Conservation (phyloP, 2,797 vertebrate species). For the Botia kubotai region DNA sequence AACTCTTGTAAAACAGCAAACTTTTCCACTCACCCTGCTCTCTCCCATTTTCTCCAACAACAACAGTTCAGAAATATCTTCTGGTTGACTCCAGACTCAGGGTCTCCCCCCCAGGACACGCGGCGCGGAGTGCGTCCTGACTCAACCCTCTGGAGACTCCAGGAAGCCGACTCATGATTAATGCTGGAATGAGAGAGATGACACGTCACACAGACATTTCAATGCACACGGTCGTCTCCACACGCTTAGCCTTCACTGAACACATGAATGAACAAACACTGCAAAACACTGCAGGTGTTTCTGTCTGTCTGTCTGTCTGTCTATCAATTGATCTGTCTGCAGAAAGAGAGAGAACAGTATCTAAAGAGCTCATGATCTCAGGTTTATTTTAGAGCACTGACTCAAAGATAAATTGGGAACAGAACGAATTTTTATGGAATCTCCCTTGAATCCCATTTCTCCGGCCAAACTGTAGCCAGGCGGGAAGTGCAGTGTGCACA, state of each 20-base stretch:
- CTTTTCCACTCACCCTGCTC: not conserved
- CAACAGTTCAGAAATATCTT: not conserved
- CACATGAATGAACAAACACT: not conserved
- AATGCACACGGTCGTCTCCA: not conserved
- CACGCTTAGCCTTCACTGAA: not conserved
- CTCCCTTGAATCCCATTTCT: not conserved
- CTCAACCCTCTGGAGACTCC: not conserved
- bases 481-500: not conserved
- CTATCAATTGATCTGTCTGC: not conserved
- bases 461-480: not conserved
- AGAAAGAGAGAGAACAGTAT: no score
- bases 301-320: not conserved
- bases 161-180: not conserved
- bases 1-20: not conserved
- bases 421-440: conserved; percentile 15
- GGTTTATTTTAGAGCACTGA: not conserved
- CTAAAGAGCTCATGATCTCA: no score
- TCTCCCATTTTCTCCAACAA: not conserved
- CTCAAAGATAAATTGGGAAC: conserved; percentile 17
- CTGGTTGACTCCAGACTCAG: not conserved
- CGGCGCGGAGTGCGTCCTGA: not conserved
- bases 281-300: not conserved
- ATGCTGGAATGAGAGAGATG: not conserved
- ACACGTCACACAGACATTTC: not conserved
- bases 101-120: not conserved